Base-by-base conservation (phyloP, 2,888 invertebrate species). In the Hybos culiciformis region DNA sequence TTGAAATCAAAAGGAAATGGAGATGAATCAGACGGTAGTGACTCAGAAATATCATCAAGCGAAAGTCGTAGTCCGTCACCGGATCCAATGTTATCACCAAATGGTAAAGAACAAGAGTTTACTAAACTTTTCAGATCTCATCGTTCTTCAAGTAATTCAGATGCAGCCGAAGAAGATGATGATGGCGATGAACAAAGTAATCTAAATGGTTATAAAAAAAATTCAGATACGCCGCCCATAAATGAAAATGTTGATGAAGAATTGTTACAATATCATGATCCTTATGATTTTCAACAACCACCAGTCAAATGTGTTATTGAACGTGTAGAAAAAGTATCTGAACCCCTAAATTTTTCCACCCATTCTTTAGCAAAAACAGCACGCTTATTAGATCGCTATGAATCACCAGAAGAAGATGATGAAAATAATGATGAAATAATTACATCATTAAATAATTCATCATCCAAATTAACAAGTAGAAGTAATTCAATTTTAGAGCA, bases 1-100 rank as follows among this genome's bases (percentile, higher is more conserved):
- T 38, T 37, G n/a, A 43, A 43, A 46, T 21, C 15, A 23, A n/a
- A 32, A 19, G 50, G 49, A 42, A 32, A 43, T 18, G 47, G 48
- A 19, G 50, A n/a, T n/a, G n/a, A 50, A 46, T 50, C 49, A 17
- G 56, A 60, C 36, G 60, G 58, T 4, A 60, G 57, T 39, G 64
- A 63, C 48, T 60, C 63, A 19, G 62, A 63, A 47, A 57, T 59
- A 32, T 62, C 62, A 15, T 56, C 56, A 3, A 58, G 59, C 3
- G 62, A 63, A 43, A 64, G 62, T 5, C 59, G 55, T 42, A 56
- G 56, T 37, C 60, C 60, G 6, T 54, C 59, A 11, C 56, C 61
- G 12, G 55, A 56, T 17, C 50, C 20, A 20, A 36, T 20, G 21
- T 29, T 29, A 29, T 12, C 14, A n/a, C 19, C 36, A 9, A 21